These are phyloP conservation scores for Drosophila parvula DNA, from an alignment of 1,140 invertebrate species.

Conservation along the genomic window DNA sequence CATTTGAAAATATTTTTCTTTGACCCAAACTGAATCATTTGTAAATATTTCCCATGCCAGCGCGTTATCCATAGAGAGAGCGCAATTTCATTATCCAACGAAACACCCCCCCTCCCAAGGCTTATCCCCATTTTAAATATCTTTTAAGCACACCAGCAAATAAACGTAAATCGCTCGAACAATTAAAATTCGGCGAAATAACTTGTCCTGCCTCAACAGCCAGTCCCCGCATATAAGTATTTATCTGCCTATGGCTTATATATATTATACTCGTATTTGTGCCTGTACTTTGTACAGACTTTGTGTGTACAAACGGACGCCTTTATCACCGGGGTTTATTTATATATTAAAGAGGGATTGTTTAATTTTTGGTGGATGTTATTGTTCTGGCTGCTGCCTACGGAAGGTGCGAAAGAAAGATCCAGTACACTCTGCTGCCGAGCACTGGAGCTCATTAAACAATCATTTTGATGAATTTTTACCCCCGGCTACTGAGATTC, in stretches of 20 bases:
- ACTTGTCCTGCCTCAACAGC: slow-evolving; percentile 47
- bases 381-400: slow-evolving; percentile 37
- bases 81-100: slow-evolving; percentile 8
- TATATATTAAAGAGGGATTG: slow-evolving; percentile 62
- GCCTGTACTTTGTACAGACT: slow-evolving; percentile 3
- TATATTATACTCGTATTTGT: too few species aligned
- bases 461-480: slow-evolving; percentile 79
- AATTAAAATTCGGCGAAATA: slow-evolving; percentile 56
- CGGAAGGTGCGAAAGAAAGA: slow-evolving; percentile 68
- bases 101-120: neutral
- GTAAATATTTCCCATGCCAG: slow-evolving; percentile 27
- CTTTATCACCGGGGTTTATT: slow-evolving; percentile 56
- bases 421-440: slow-evolving; percentile 36
- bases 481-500: slow-evolving; percentile 12
- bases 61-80: slow-evolving; percentile 16
- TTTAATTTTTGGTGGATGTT: slow-evolving; percentile 52
- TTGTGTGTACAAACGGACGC: slow-evolving; percentile 19
- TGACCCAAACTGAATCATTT: slow-evolving; percentile 21
- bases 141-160: slow-evolving; percentile 62
- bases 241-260: slow-evolving; percentile 7
- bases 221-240: slow-evolving; percentile 5
- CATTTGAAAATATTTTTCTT: slow-evolving; percentile 12
- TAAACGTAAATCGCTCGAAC: slow-evolving; percentile 57
- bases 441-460: slow-evolving; percentile 70
- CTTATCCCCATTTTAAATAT: slow-evolving; percentile 58